Evolutionary conservation across 2,888 invertebrate species (phyloP).

Genomic region (Pteria penguin): DNA sequence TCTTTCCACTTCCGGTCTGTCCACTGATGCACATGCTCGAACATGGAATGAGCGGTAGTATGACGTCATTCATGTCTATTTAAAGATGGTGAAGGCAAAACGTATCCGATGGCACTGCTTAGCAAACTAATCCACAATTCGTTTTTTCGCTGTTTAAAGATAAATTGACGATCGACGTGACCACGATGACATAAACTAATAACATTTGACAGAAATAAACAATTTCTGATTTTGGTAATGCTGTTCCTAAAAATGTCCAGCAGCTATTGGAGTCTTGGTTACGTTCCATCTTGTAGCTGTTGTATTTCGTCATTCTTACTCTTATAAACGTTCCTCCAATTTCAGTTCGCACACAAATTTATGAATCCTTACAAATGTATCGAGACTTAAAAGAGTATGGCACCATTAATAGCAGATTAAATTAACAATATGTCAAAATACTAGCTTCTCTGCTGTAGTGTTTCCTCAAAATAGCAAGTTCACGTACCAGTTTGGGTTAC

Average conservation of each 20-base stretch:
- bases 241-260: constrained; percentile 44
- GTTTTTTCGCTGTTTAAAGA: constrained; percentile 31
- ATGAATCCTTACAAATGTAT: too few relatives aligned
- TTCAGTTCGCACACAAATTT: neutral
- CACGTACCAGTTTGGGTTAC: too few relatives aligned
- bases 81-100: constrained; percentile 14
- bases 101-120: constrained; percentile 38
- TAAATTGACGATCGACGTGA: constrained; percentile 40
- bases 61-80: neutral
- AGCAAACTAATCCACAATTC: constrained; percentile 27
- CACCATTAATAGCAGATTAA: too few relatives aligned
- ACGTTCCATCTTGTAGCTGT: too few relatives aligned
- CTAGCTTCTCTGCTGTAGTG: too few relatives aligned
- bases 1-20: constrained; percentile 44
- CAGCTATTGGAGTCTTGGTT: neutral
- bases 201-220: constrained; percentile 49
- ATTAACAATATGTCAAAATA: too few relatives aligned
- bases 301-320: too few relatives aligned
- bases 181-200: constrained; percentile 16
- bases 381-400: too few relatives aligned
- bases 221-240: constrained; percentile 44
- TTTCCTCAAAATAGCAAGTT: too few relatives aligned
- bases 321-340: neutral
- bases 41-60: constrained; percentile 42
- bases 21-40: constrained; percentile 46